A percentile compares a stretch with the other conserved stretches of the same genome.
Evolutionary conservation across 2,797 vertebrate genomes (phyloP).

Genomic region (Atherinosoma microstoma): DNA sequence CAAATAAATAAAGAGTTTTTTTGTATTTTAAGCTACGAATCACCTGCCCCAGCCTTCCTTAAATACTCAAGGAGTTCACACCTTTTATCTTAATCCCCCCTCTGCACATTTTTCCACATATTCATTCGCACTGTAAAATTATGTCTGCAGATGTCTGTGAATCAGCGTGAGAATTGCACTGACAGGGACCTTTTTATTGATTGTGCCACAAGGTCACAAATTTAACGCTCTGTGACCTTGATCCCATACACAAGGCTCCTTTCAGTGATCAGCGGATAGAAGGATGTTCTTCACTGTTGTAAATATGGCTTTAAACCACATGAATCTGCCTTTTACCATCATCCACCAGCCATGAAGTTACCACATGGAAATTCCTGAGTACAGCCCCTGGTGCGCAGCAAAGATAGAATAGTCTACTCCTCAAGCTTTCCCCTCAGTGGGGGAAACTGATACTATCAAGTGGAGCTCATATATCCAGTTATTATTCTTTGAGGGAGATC

Average conservation of each 20-base stretch:
- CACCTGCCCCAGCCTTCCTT: constrained; percentile 16
- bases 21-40: constrained; percentile 16
- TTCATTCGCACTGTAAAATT: constrained; percentile 30
- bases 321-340: constrained; percentile 40
- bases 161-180: constrained; percentile 27
- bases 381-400: constrained; percentile 32
- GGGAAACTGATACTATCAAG: constrained; percentile 23
- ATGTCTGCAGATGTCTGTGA: constrained; percentile 18
- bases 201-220: constrained; percentile 60
- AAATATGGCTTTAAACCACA: constrained; percentile 40
- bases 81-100: constrained; percentile 39
- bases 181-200: constrained; percentile 36
- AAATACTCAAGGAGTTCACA: constrained; percentile 39
- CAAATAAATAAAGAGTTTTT: not conserved
- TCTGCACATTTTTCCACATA: constrained; percentile 35
- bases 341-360: not conserved
- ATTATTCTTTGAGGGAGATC: constrained; percentile 47
- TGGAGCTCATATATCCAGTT: constrained; percentile 31
- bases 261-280: constrained; percentile 29
- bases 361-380: constrained; percentile 16
- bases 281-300: constrained; percentile 23
- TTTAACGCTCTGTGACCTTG: constrained; percentile 59
- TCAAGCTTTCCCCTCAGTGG: constrained; percentile 27
- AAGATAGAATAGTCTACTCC: constrained; percentile 36
- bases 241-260: constrained; percentile 30